Evolutionary conservation across 1,140 invertebrate genomes (phyloP).

Genomic region (Drosophila willistoni): DNA sequence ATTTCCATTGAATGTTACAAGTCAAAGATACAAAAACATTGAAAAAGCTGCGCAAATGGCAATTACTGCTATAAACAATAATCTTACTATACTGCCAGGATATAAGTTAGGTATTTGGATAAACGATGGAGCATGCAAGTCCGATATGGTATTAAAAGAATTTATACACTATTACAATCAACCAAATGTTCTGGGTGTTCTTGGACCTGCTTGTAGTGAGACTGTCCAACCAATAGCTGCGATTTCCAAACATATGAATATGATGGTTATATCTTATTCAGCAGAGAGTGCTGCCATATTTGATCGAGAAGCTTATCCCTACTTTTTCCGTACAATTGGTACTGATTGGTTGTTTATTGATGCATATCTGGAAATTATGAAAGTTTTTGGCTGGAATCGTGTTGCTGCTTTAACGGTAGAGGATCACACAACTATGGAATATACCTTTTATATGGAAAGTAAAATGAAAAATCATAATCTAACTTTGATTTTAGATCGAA

Average conservation of each 20-base stretch:
- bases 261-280: slow-evolving; percentile 91
- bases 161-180: slow-evolving; percentile 89
- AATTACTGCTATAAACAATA: slow-evolving; percentile 86
- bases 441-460: slow-evolving; percentile 88
- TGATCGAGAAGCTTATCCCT: slow-evolving; percentile 89
- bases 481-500: slow-evolving; percentile 88
- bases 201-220: slow-evolving; percentile 94
- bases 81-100: slow-evolving; percentile 86
- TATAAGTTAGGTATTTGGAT: slow-evolving; percentile 86
- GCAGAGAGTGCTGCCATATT: slow-evolving; percentile 90
- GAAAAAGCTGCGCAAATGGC: slow-evolving; percentile 87
- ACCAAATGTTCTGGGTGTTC: slow-evolving; percentile 87
- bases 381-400: slow-evolving; percentile 88
- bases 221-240: slow-evolving; percentile 92
- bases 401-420: slow-evolving; percentile 91
- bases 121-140: slow-evolving; percentile 88
- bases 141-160: slow-evolving; percentile 90
- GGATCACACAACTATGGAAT: slow-evolving; percentile 92
- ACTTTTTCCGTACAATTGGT: slow-evolving; percentile 93
- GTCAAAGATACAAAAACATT: slow-evolving; percentile 87
- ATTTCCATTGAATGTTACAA: slow-evolving; percentile 87
- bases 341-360: slow-evolving; percentile 89
- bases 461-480: slow-evolving; percentile 86
- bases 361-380: slow-evolving; percentile 61
- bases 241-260: slow-evolving; percentile 91